phyloP scores from a whole-genome alignment of 2,888 invertebrate genomes.

The Hermaeophaga mercurialis region DNA sequence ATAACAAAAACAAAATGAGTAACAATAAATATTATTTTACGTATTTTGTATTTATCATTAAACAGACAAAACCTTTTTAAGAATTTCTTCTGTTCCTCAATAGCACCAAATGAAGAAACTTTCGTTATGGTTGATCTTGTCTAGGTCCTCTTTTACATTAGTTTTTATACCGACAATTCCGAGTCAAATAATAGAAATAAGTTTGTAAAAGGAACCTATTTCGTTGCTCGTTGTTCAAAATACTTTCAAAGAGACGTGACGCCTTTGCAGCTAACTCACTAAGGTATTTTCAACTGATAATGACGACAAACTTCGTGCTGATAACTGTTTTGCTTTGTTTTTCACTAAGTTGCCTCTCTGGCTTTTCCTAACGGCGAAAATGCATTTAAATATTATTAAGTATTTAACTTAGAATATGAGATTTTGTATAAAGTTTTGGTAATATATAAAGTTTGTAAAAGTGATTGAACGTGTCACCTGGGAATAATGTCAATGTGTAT shows the following conservation, averaged over 20 bases:
- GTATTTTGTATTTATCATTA: too few relatives aligned
- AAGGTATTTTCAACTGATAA: slow-evolving; percentile 18
- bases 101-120: too few relatives aligned
- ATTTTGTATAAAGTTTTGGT: background rate
- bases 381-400: background rate
- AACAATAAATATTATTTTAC: too few relatives aligned
- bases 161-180: background rate
- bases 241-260: slow-evolving; percentile 13
- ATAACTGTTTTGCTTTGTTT: slow-evolving; percentile 1
- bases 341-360: slow-evolving; percentile 4
- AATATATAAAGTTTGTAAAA: background rate
- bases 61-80: too few relatives aligned
- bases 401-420: background rate
- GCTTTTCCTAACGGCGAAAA: slow-evolving; percentile 4
- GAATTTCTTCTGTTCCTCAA: too few relatives aligned
- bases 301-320: slow-evolving; percentile 9
- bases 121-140: too few relatives aligned
- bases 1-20: too few relatives aligned
- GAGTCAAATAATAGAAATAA: slow-evolving; percentile 3
- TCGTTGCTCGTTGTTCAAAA: slow-evolving; percentile 2
- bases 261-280: slow-evolving; percentile 15
- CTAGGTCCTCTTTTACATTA: too few relatives aligned
- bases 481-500: background rate
- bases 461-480: background rate
- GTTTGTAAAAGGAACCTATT: slow-evolving; percentile 7